Percentiles rank a stretch among this genome's conserved stretches.
phyloP scores from a whole-genome alignment of 1,140 invertebrate genomes.

The Eurosta solidaginis region DNA sequence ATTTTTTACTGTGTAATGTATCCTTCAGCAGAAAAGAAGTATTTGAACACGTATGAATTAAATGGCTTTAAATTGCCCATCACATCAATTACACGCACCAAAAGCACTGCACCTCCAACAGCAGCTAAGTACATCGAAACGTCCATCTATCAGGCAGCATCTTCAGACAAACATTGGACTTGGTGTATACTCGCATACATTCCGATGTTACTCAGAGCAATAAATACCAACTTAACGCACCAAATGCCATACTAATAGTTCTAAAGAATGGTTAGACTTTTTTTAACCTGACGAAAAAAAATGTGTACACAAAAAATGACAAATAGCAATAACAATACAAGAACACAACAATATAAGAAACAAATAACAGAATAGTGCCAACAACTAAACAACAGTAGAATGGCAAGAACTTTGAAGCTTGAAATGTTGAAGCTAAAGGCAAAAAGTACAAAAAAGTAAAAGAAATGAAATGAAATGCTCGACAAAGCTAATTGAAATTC shows the following conservation, averaged over 20 bases:
- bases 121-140: background rate
- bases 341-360: slow-evolving; percentile 35
- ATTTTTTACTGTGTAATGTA: background rate
- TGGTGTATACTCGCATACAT: slow-evolving; percentile 43
- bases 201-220: slow-evolving; percentile 59
- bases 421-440: too few species aligned
- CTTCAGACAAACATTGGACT: background rate
- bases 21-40: background rate
- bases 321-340: slow-evolving; percentile 33
- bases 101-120: background rate
- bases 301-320: slow-evolving; percentile 25
- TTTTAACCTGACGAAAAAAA: slow-evolving; percentile 29
- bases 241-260: slow-evolving; percentile 60
- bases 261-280: slow-evolving; percentile 39
- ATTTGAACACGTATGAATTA: too few species aligned
- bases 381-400: background rate
- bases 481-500: slow-evolving; percentile 56
- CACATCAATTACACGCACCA: background rate
- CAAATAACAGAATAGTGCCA: background rate
- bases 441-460: background rate
- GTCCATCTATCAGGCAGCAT: too few species aligned
- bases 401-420: slow-evolving; percentile 8
- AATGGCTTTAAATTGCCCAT: background rate
- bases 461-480: slow-evolving; percentile 19
- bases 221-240: slow-evolving; percentile 61